Evolutionary conservation across 2,888 invertebrate genomes (phyloP), one percentile per base, ranked within the genome.

Genomic region (Lochmaea crataegi): DNA sequence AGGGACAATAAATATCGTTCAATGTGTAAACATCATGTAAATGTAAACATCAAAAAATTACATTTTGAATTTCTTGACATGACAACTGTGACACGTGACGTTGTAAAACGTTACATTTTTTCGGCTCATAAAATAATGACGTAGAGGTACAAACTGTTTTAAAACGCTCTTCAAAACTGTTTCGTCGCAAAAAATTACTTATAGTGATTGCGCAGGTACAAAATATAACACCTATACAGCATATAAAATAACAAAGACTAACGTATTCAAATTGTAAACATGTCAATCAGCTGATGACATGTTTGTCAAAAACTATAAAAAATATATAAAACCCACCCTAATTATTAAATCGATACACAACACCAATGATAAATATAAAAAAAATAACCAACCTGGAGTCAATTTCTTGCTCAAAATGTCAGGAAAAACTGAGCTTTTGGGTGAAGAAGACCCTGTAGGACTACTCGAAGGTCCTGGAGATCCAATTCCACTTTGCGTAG

Each of bases 391-490:
- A 96, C 96, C 96, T 90, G 96, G 94, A 84, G 96, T 96, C 87
- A 96, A 90, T 90, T 95, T 96, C 85, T 90, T 90, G 85, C 92
- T 91, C 85, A 93, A 90, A 80, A 94, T 92, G 83, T 96, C 96
- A 82, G 93, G 93, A 87, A 97, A 97, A 75, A 95, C 82, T 91
- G 92, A 87, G 89, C 91, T 85, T 91, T 91, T 84, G 88, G 84
- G 81, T 86, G 85, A 80, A 60, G 81, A 75, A 38, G 82, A 75
- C 86, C 53, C 82, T 87, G 45, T 86, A 68, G 89, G 86, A 87
- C 91, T 88, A 82, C 88, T 87, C 82, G 80, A 72, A 14, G 76
- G 61, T 38, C 75, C 73, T 78, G 85, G 79, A 68, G 84, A 85
- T 56, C 83, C 78, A 72, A 82, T 82, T 65, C 86, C 86, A 73